Conservation (phyloP, 2,888 invertebrate genomes). For the Amaurobius ferox region DNA sequence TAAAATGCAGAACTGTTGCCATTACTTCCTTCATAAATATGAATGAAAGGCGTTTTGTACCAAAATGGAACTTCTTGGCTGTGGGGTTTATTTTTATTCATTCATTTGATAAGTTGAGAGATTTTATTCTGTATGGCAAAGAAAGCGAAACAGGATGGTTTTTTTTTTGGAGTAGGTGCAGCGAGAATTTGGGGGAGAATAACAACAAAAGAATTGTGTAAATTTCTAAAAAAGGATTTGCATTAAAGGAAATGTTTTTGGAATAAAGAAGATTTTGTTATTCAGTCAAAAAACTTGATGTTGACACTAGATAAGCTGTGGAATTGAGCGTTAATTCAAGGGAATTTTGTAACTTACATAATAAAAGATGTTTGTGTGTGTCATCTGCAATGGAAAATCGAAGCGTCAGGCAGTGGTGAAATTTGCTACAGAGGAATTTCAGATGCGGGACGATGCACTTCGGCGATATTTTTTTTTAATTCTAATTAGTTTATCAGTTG, state of each 20-base stretch:
- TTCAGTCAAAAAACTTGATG: too few species aligned
- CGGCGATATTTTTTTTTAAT: too few species aligned
- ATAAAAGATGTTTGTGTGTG: too few species aligned
- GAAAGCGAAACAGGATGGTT: neutral
- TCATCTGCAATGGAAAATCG: too few species aligned
- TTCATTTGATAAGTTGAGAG: neutral
- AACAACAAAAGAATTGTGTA: neutral
- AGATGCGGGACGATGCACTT: too few species aligned
- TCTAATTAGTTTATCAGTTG: too few species aligned
- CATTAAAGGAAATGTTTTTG: neutral
- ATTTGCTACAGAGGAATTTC: too few species aligned
- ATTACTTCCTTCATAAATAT: slow-evolving; percentile 4
- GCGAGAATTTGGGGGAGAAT: neutral
- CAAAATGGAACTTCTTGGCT: neutral
- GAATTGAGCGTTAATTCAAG: too few species aligned
- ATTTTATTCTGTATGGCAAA: neutral
- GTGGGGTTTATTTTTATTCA: neutral
- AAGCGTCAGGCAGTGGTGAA: too few species aligned
- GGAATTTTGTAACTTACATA: too few species aligned
- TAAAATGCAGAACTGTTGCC: neutral
- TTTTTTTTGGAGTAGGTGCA: neutral
- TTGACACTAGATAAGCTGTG: too few species aligned
- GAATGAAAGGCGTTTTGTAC: neutral
- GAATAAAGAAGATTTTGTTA: neutral
- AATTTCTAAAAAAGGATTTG: neutral